These are phyloP conservation scores for Callithrix jacchus DNA, from an alignment of 2,113 vertebrate species.

Conservation along the genomic window DNA sequence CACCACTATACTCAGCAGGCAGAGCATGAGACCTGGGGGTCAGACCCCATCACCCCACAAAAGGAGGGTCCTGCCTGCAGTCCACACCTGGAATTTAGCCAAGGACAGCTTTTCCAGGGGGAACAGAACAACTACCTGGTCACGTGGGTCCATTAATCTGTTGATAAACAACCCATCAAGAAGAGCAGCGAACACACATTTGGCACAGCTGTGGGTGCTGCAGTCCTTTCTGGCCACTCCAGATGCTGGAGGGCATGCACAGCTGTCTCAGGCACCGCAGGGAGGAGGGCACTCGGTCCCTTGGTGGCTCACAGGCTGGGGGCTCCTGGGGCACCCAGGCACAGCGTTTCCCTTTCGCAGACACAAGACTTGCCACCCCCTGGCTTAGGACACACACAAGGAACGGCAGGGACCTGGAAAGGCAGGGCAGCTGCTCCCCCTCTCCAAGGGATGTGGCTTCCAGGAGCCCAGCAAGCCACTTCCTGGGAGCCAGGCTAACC, in stretches of 20 bases:
- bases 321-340: background rate
- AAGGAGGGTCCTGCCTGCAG: background rate
- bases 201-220: background rate
- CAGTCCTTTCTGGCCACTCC: background rate
- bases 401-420: background rate
- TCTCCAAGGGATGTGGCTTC: background rate
- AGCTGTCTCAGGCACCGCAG: background rate
- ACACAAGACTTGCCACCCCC: background rate
- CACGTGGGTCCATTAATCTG: fast-evolving
- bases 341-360: background rate
- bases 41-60: background rate
- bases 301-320: fast-evolving
- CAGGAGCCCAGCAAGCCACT: background rate
- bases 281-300: background rate
- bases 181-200: fast-evolving
- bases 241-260: fast-evolving
- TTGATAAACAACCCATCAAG: background rate
- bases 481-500: background rate
- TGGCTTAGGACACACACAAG: background rate
- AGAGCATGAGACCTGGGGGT: too few relatives aligned
- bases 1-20: too few relatives aligned
- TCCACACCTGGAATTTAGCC: background rate
- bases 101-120: background rate
- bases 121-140: background rate
- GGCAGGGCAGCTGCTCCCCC: background rate